phyloP scores from a whole-genome alignment of 2,113 vertebrate species.

The Aegithalos caudatus region DNA sequence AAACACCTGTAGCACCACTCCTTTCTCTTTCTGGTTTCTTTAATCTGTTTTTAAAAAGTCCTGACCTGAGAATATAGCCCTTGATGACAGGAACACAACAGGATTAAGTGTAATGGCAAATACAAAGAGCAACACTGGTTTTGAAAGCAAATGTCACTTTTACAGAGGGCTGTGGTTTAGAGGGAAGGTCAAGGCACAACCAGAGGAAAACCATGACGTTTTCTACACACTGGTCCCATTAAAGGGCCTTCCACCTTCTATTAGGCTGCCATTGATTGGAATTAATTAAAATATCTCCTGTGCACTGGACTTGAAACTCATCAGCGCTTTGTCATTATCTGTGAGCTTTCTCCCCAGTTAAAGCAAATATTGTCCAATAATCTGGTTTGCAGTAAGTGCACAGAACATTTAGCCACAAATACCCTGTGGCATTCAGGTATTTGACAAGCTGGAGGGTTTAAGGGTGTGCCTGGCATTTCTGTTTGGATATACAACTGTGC shows the following conservation, averaged over 20 bases:
- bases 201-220: neutral
- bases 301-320: neutral
- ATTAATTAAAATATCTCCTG: neutral
- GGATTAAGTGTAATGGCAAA: neutral
- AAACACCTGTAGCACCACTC: neutral
- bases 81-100: neutral
- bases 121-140: neutral
- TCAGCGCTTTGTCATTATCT: neutral
- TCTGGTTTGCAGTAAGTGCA: neutral
- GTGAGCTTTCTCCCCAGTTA: neutral
- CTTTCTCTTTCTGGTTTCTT: neutral
- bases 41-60: neutral
- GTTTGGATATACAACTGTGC: neutral
- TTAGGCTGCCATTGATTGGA: neutral
- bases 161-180: neutral
- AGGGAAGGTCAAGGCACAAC: neutral
- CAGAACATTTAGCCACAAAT: neutral
- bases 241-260: neutral
- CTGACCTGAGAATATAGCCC: neutral
- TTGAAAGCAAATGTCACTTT: neutral
- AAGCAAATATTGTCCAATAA: neutral
- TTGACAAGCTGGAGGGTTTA: neutral
- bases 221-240: neutral
- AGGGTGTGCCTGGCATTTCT: constrained; percentile 24
- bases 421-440: neutral